Evolutionary conservation across 2,113 vertebrate genomes (phyloP), one percentile per base, ranked within the genome.

Genomic region (Apteryx mantelli): DNA sequence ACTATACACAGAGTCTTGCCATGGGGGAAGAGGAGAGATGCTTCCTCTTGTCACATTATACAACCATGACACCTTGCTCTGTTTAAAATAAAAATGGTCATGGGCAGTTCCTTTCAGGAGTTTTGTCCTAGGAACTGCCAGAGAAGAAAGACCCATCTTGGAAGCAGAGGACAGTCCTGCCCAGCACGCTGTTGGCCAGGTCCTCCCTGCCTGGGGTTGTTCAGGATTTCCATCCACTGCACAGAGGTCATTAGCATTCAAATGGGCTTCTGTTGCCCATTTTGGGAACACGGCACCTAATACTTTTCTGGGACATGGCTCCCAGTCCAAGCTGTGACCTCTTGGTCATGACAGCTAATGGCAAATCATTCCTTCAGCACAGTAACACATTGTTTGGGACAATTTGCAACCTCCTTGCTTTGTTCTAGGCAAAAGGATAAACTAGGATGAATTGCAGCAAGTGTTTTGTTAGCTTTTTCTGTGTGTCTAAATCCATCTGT

Each of bases 81-180:
- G 73, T 32, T 86, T 50, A 19, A 86, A 88, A 95, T 81, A 55
- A 90, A 88, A 94, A 96, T 60, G 34, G 81, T 36, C 44, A 44
- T 0, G 0, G 76, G 17, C 32, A 44, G n/a, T 55, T 34, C 50
- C n/a, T 94, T 91, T 70, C 58, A 40, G 38, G 17, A 80, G 48
- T 78, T 95, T 70, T 90, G 34, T 63, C 82, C 68, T 58, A 90
- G 58, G 40, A 77, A 53, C 48, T 15, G 34, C 71, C 32, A 63
- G 63, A 36, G 44, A 65, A 88, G 22, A 91, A 93, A 36, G 22
- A 34, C 60, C 66, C 14, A 70, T 85, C 91, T 36, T 42, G 65
- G 40, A 86, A 66, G 30, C 48, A 91, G 44, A 88, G 68, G 26
- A 74, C 53, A 86, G 64, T 26, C 73, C 64, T 90, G 28, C 26